Evolutionary conservation across 64 coral and sea anemone genomes (phyloP), one percentile per base, ranked within the genome.

Genomic region (Platygyra sinensis): DNA sequence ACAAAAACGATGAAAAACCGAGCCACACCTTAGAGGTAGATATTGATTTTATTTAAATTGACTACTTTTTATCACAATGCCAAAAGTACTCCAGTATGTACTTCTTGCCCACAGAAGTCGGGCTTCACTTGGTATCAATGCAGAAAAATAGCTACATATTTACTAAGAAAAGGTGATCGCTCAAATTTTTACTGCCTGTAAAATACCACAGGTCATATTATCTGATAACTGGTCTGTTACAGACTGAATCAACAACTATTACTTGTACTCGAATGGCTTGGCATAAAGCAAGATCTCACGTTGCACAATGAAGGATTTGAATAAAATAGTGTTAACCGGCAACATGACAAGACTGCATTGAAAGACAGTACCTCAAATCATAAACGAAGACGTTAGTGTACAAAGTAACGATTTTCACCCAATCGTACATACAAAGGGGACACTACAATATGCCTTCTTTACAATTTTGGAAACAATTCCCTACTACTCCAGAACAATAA

Each of bases 131-230:
- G 38, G 67, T 71, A 72, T 13, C 63, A 85, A 85, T 17, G 38
- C 62, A 85, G 62, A 85, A 85, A 85, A 85, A 85, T 85, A 72
- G 81, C 81, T 85, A 85, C 32, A 2, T 71, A 85, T 71, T 72
- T 50, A 50, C 36, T 85, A 63, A 85, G 60, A 51, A 85, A 72
- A 85, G 10, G 81, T 85, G 81, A 80, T 80, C 51, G 31, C 65
- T n/a, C n/a, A n/a, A n/a, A n/a, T n/a, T n/a, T n/a, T n/a, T n/a
- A n/a, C n/a, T n/a, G n/a, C n/a, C n/a, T 69, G 60, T 67, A 61
- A 80, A 80, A 80, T 32, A 63, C 19, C 9, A 67, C 60, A 67
- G 12, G 24, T 15, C 33, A 20, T 19, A 30, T 19, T 2, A 67
- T 83, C 60, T 83, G 9, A 36, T 10, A 11, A n/a, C 19, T 83